Base-by-base conservation (phyloP, 2,797 vertebrate genomes). In the Clamator glandarius region DNA sequence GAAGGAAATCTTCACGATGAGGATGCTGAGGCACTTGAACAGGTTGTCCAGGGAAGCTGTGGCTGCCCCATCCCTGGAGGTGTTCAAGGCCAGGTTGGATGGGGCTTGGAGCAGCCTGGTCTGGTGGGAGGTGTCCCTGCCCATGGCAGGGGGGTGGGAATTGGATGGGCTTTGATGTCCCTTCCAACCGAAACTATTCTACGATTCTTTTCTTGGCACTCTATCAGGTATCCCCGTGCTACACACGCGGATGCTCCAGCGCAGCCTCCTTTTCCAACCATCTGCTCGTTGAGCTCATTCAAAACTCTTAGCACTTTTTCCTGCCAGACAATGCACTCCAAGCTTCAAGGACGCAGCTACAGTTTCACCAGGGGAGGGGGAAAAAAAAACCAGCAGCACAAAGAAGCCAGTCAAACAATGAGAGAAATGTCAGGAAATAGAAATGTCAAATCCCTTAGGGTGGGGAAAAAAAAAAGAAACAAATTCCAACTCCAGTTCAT, bases 401-500 rank as follows among this genome's bases (percentile, higher is more conserved):
- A 95, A 97, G 90, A 93, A 91, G 42, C 31, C 18, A 55, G 50
- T 84, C 46, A 87, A 95, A 96, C 96, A 96, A 95, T 69, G 86
- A 92, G 75, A 96, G 95, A 97, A 95, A 96, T 96, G 91, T 96
- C 96, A 95, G 92, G 94, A 95, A 95, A 96, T 9, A 97, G 94
- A 97, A 97, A 97, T 97, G 96, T 96, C 97, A 97, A 97, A 97
- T 93, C 85, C 96, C 87, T 87, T 31, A 63, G 59, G 93, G 90
- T 31, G 31, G 29, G 1, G 17, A 2, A 42, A 90, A 96, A 92
- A 89, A 94, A 85, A 66, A 63, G 83, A 92, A 72, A 77, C 2
- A 33, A 81, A 91, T 87, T 67, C 88, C 87, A 90, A 93, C 88
- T 96, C 28, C 68, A 89, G 92, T 88, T 90, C 84, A 80, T 92